Percentiles rank a stretch among this genome's conserved stretches.
These are phyloP conservation scores for Camponotus vicinus DNA, from an alignment of 1,140 invertebrate genomes.

Conservation along the genomic window DNA sequence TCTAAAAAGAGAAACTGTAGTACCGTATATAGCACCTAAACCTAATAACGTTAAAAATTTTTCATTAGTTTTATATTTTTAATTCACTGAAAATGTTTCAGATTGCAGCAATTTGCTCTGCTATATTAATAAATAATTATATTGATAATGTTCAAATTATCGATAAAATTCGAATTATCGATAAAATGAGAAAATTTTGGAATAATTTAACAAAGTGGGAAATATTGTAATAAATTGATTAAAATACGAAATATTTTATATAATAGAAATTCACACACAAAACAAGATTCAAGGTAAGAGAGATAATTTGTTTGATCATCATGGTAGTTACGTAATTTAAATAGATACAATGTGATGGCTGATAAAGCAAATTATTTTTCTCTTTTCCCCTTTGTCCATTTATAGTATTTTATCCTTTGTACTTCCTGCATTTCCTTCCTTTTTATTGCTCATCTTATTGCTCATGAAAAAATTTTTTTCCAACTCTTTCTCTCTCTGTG, in stretches of 20 bases:
- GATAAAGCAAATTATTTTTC: conserved; percentile 24
- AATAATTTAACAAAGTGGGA: neutral
- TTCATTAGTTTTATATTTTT: neutral
- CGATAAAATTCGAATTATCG: too few relatives aligned
- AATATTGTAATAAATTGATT: neutral
- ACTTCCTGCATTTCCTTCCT: neutral
- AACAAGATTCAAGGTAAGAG: neutral
- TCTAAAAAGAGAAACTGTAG: neutral
- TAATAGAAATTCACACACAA: conserved; percentile 10
- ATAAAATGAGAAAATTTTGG: too few relatives aligned
- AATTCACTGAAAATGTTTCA: neutral
- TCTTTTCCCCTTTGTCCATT: neutral
- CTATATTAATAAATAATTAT: neutral
- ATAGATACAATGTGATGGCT: neutral
- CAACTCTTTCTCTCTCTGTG: neutral
- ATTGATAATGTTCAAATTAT: too few relatives aligned
- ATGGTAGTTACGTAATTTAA: conserved; percentile 23
- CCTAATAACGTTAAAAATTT: neutral
- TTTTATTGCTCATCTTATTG: neutral
- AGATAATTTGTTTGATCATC: conserved; percentile 13
- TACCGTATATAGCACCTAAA: neutral
- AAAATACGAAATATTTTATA: neutral
- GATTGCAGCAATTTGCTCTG: neutral
- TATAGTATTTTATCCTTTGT: neutral
- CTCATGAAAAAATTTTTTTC: neutral